Percentiles rank a stretch among this genome's conserved stretches.
These are phyloP conservation scores for Cygnus buccinator DNA, from an alignment of 2,113 vertebrate genomes.

Conservation along the genomic window DNA sequence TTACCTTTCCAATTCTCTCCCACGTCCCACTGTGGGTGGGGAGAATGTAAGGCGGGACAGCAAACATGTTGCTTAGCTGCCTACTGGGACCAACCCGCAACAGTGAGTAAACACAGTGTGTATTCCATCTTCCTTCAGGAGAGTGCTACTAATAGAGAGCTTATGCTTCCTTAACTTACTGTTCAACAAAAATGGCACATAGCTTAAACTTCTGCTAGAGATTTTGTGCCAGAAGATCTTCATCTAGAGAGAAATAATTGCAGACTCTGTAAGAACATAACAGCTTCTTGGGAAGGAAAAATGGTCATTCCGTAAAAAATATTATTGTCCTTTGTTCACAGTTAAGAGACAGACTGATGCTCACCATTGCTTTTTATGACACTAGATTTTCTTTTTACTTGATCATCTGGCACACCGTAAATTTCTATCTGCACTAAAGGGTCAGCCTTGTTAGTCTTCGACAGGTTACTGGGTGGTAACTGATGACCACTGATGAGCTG, in stretches of 20 bases:
- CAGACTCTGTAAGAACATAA: neutral
- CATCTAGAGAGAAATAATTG: neutral
- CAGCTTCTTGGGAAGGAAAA: neutral
- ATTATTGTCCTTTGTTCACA: neutral
- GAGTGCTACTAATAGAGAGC: neutral
- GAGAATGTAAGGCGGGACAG: neutral
- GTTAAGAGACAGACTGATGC: constrained; percentile 1
- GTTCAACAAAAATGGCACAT: neutral
- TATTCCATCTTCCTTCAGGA: neutral
- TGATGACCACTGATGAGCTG: constrained; percentile 88
- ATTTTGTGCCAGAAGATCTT: neutral
- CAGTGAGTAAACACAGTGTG: neutral
- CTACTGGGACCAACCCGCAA: neutral
- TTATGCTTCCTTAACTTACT: neutral
- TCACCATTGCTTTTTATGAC: constrained; percentile 86
- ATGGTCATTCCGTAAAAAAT: neutral
- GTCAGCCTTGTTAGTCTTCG: constrained; percentile 76
- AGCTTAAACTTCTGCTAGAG: neutral
- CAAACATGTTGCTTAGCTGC: neutral
- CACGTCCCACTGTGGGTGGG: neutral
- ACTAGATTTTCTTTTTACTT: constrained; percentile 73
- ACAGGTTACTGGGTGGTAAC: constrained; percentile 72
- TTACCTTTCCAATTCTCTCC: neutral
- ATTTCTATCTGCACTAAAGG: constrained; percentile 83
- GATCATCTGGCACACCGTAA: constrained; percentile 80